Evolutionary conservation across 2,113 vertebrate species (phyloP).

Genomic region (Carassius gibelio): DNA sequence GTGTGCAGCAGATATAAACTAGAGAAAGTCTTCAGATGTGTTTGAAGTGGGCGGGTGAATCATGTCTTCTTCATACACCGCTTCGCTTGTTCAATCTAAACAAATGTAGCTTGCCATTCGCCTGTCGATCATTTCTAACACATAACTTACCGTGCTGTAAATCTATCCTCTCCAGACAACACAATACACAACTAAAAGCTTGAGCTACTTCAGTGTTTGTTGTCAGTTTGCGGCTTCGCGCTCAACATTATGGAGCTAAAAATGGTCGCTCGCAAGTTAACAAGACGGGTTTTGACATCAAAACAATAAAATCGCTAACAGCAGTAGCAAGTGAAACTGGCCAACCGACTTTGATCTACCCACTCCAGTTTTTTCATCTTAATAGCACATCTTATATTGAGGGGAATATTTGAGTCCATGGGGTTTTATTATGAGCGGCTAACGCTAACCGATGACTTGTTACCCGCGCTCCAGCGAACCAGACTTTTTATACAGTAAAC

Average conservation of each 20-base stretch:
- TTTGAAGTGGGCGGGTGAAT: constrained; percentile 53
- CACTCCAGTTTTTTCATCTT: too few species aligned
- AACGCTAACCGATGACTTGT: constrained; percentile 50
- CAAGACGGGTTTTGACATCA: constrained; percentile 11
- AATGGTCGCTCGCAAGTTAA: constrained; percentile 27
- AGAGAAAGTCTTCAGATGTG: background rate
- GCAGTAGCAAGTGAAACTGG: background rate
- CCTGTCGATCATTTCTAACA: background rate
- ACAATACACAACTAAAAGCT: background rate
- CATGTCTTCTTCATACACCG: constrained; percentile 32
- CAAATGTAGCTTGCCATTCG: constrained; percentile 21
- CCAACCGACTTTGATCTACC: background rate
- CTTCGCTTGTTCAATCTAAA: constrained; percentile 39
- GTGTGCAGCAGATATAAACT: background rate
- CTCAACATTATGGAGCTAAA: background rate
- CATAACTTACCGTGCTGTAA: background rate
- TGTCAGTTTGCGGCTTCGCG: background rate
- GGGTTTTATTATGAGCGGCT: constrained; percentile 27
- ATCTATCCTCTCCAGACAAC: background rate
- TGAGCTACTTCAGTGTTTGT: background rate
- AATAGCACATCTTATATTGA: background rate
- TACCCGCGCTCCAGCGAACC: constrained; percentile 29
- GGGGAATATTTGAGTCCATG: background rate
- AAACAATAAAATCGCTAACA: background rate
- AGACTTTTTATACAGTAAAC: constrained; percentile 8